phyloP scores from a whole-genome alignment of 2,888 invertebrate genomes.

The Odiellus spinosus region DNA sequence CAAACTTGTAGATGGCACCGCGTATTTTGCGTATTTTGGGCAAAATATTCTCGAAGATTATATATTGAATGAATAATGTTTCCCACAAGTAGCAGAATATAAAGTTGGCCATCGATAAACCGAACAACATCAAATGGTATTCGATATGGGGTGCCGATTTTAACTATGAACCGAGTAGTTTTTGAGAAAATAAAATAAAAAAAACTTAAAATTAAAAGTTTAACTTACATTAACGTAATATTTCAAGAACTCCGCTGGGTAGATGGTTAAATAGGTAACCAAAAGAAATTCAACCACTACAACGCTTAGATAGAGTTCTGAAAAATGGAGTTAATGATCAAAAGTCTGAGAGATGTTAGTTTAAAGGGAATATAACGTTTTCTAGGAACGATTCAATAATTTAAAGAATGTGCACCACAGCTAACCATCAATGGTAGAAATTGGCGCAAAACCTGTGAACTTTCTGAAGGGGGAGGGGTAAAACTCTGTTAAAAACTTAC shows the following conservation, averaged over 20 bases:
- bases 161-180: constrained; percentile 10
- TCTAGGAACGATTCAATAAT: no score
- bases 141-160: constrained; percentile 15
- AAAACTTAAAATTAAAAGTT: neutral
- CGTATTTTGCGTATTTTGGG: constrained; percentile 9
- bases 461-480: no score
- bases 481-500: constrained; percentile 26
- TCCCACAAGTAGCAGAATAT: constrained; percentile 19
- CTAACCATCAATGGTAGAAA: no score
- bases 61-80: constrained; percentile 14
- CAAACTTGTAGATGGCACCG: constrained; percentile 15
- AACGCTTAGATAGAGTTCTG: constrained; percentile 28
- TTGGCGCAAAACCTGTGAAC: no score
- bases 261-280: constrained; percentile 26
- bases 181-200: neutral
- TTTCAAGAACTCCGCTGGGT: constrained; percentile 26
- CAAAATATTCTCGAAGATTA: constrained; percentile 12
- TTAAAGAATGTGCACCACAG: no score
- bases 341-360: no score
- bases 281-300: constrained; percentile 23
- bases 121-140: constrained; percentile 15
- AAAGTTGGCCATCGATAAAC: constrained; percentile 18
- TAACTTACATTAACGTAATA: constrained; percentile 27
- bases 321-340: constrained; percentile 18
- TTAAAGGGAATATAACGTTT: no score